Base-by-base conservation (phyloP, 2,113 vertebrate genomes). In the Geothlypis trichas region DNA sequence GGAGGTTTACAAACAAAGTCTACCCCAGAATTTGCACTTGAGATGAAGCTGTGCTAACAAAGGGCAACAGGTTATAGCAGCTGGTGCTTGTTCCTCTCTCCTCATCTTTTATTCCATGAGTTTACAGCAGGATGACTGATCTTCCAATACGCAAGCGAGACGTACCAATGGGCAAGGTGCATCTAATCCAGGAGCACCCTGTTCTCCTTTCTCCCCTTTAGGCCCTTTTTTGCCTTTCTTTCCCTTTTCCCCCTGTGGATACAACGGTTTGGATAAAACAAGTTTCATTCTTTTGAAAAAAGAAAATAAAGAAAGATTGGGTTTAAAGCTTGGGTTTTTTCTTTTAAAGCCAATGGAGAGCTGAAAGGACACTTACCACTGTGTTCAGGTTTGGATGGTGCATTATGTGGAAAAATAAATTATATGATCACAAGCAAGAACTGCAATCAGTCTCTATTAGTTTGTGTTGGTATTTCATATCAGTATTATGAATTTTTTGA, bases 201-300 rank as follows among this genome's bases (percentile, higher is more conserved):
- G 99, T 99, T 99, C 99, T 99, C 99, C 99, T 99, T 99, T 99
- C 98, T 99, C 99, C 98, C 99, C 99, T 99, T 99, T 99, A 98
- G 99, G 99, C 98, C 99, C 99, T 98, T 99, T 99, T 99, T 99
- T 99, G 98, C 99, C 99, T 98, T 99, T 99, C 99, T 99, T 99
- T 99, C 99, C 99, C 99, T 99, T 99, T 99, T 99, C 99, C 99
- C 99, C 99, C 99, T 99, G 99, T 98, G 99, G 96, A 99, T 98
- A 99, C 98, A 99, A 99, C 42, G 97, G 98, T 98, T 99, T 98
- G 98, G 97, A 99, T 98, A 99, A 97, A 98, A 98, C 98, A 98
- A 74, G 84, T 96, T 98, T 98, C 95, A 98, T 97, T 97, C 82
- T 74, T 94, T 95, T 73, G 52, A 47, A 44, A 91, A 82, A 79